Base-by-base conservation (phyloP, 2,888 invertebrate species). In the Lissocephala sabroskyi region DNA sequence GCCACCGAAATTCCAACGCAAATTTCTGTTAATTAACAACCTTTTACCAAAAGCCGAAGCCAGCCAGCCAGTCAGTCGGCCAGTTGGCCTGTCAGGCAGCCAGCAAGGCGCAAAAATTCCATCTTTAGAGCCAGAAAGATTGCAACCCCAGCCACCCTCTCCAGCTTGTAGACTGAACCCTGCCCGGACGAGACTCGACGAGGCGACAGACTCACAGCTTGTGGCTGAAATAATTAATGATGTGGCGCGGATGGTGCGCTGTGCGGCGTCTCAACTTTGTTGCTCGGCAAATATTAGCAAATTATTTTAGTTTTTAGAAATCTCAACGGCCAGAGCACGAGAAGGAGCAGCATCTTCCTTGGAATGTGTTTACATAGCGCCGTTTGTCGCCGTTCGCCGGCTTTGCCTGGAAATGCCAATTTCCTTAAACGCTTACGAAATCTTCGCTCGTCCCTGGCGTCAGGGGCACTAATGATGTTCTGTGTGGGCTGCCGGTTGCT, bases 251-350 rank as follows among this genome's bases (percentile, higher is more conserved):
- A 42, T 44, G 42, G 46, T 37, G 35, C n/a, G n/a, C 41, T 52
- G 45, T 49, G 51, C 52, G 49, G 52, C 46, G 37, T 47, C 54
- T 54, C 60, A 60, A 57, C 67, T 62, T 66, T 58, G 55, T 53
- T 37, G 74, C 56, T 67, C 30, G 65, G 79, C 71, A 79, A 76
- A 79, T 77, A 79, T 77, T 76, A 63, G 71, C 78, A 67, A 79
- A 79, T 79, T 76, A 67, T 68, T 77, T 67, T 71, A 71, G 75
- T 68, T 74, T 74, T 62, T 46, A 54, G 59, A 56, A 66, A 75
- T 66, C 63, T 61, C 32, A 51, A 45, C 32, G 28, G 36, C n/a
- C n/a, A 33, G 19, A 18, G 14, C 28, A n/a, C 11, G 10, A 17
- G 17, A 3, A 29, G 13, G 17, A 13, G 16, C 30, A 41, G 41